Evolutionary conservation across 2,113 vertebrate species (phyloP).

Genomic region (Microcebus jonahi): DNA sequence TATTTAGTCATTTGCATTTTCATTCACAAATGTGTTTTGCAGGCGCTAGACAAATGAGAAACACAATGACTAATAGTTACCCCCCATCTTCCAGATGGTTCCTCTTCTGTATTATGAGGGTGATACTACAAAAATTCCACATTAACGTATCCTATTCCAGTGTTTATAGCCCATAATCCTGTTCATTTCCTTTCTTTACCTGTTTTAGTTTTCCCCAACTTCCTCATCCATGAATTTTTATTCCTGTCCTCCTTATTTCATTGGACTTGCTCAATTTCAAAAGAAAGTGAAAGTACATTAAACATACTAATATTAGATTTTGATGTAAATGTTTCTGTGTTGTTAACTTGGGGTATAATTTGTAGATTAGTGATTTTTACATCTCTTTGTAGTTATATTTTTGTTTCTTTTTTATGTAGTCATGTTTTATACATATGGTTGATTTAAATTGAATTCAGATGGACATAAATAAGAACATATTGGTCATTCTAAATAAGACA

Average conservation of each 20-base stretch:
- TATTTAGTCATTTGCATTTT: not conserved
- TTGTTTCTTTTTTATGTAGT: not conserved
- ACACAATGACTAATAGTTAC: not conserved
- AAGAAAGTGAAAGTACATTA: conserved; percentile 28
- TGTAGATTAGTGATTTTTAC: not conserved
- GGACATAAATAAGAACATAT: not conserved
- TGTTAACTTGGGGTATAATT: not conserved
- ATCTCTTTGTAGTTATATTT: not conserved
- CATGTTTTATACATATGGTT: not conserved
- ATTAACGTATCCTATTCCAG: not conserved
- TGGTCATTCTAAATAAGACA: conserved; percentile 13
- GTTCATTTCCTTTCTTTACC: not conserved
- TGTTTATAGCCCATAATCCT: not conserved
- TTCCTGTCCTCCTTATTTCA: not conserved
- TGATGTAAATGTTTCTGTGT: not conserved
- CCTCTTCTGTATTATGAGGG: not conserved
- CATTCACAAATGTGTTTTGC: not conserved
- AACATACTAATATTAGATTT: not conserved
- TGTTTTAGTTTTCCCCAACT: not conserved
- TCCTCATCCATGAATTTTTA: not conserved
- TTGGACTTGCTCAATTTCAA: not conserved
- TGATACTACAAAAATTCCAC: not conserved
- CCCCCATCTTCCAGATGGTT: not conserved
- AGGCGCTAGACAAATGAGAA: not conserved
- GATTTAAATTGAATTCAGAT: conserved; percentile 47